phyloP scores from a whole-genome alignment of 2,113 vertebrate species.

The Silurus asotus region DNA sequence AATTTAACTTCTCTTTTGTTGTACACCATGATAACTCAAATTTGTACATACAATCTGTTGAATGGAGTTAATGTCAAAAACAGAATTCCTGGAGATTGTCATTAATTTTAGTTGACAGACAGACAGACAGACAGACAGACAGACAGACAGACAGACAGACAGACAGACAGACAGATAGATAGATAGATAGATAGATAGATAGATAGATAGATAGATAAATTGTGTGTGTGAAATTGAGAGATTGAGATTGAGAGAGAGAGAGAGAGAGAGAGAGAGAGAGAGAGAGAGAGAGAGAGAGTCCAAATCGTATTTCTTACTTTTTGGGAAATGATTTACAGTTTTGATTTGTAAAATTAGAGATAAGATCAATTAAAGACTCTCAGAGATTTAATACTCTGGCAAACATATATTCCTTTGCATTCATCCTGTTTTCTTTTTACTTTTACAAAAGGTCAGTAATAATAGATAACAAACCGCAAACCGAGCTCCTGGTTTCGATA shows the following conservation, averaged over 20 bases:
- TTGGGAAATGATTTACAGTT: not conserved
- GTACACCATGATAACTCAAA: not conserved
- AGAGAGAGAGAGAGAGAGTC: not conserved
- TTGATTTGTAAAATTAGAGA: constrained; percentile 42
- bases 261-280: too few species aligned
- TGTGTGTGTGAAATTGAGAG: too few species aligned
- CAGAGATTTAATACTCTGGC: constrained; percentile 47
- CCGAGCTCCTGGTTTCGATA: constrained; percentile 51
- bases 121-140: too few species aligned
- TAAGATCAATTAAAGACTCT: constrained; percentile 49
- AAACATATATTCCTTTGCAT: constrained; percentile 51
- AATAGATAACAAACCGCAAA: constrained; percentile 56
- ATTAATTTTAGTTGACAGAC: not conserved
- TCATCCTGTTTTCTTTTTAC: constrained; percentile 18
- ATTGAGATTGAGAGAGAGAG: too few species aligned
- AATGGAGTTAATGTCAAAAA: not conserved
- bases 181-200: too few species aligned
- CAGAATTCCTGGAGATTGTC: not conserved
- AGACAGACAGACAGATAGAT: too few species aligned
- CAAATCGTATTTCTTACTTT: not conserved
- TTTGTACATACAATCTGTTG: not conserved
- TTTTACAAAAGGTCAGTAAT: constrained; percentile 52
- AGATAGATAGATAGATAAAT: too few species aligned
- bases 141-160: too few species aligned
- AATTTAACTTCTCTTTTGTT: not conserved